Evolutionary conservation across 2,888 invertebrate species (phyloP), one percentile per base, ranked within the genome.

Genomic region (Cremastobaeus sp.): DNA sequence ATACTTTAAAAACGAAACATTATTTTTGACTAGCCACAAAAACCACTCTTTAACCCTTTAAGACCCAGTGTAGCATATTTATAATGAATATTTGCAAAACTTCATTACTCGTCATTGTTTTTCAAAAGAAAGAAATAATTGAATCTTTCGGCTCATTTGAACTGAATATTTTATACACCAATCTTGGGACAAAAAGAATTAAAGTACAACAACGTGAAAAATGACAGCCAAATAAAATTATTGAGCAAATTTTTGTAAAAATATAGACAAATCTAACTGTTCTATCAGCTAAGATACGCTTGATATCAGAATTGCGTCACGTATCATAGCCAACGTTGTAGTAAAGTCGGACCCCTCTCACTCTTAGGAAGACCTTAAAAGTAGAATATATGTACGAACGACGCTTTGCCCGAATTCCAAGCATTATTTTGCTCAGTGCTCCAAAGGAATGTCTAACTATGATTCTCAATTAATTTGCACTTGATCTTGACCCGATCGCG

Each of bases 321-420:
- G 41, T 41, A 12, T 43, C 43, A 57, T 57, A 25, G 21, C 37
- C 39, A 39, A 68, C 50, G 17, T 59, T 59, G 65, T 64, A 66
- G 73, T 69, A 74, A 77, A 80, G 79, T 79, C 77, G 74, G 74
- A 82, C 78, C 74, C 76, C 80, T 81, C 77, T 81, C 59, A 78
- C 80, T 78, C 78, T 80, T 76, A 81, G 85, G 85, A 85, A 86
- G 85, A 84, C 84, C 84, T 84, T 83, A 82, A 81, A 76, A 81
- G 80, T 83, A 83, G 76, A 82, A 80, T 79, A 78, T 65, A 82
- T 76, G 80, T 76, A 81, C 77, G 76, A 78, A 80, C 74, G 69
- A 77, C 79, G 76, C 77, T 77, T 81, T 82, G 82, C 82, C 84
- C 85, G 84, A 85, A 85, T 85, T 85, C 82, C 82, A 80, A 78